Conservation (phyloP, 2,888 invertebrate genomes). For the Escarpia spicata region DNA sequence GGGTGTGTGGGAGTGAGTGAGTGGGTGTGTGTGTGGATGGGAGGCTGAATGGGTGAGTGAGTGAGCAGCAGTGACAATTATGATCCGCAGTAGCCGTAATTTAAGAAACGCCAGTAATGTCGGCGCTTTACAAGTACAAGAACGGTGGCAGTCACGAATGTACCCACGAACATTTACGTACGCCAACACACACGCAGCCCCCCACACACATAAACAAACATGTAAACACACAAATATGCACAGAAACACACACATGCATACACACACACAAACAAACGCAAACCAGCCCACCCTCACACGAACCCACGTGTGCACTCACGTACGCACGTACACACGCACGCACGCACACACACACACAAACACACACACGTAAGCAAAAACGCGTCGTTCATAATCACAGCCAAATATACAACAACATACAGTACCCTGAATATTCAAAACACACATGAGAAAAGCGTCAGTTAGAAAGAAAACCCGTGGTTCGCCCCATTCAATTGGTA, state of each 20-base stretch:
- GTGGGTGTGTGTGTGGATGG: too few relatives aligned
- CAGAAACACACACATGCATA: background rate
- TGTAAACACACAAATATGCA: background rate
- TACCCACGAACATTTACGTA: background rate
- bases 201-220: constrained; percentile 23
- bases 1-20: too few relatives aligned
- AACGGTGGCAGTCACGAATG: too few relatives aligned
- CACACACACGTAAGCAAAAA: constrained; percentile 28
- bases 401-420: background rate
- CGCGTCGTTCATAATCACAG: constrained; percentile 31
- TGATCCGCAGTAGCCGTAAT: too few relatives aligned
- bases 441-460: too few relatives aligned
- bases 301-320: constrained; percentile 13
- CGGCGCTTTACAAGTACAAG: too few relatives aligned
- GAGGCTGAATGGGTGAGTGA: too few relatives aligned
- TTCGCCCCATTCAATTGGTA: too few relatives aligned
- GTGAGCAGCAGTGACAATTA: too few relatives aligned
- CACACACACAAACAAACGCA: background rate
- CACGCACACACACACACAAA: constrained; percentile 22
- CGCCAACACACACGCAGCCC: background rate
- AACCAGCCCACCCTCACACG: background rate
- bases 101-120: too few relatives aligned
- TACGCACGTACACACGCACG: constrained; percentile 19
- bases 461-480: too few relatives aligned
- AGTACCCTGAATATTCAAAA: background rate